Conservation (phyloP, 2,797 vertebrate species). For the Liparis tanakae region DNA sequence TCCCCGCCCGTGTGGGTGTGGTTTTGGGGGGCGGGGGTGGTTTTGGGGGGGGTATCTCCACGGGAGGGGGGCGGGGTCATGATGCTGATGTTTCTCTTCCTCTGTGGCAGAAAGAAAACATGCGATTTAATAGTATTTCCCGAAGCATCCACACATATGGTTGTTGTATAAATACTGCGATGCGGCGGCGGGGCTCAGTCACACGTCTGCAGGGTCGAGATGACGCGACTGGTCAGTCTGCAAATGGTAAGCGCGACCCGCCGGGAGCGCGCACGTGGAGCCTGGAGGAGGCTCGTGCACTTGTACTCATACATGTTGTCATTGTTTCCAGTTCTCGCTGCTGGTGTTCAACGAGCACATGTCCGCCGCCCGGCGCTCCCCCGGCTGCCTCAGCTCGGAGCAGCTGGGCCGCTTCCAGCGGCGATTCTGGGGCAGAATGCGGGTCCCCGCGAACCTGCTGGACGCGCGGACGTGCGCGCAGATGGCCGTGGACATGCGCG, state of each 20-base stretch:
- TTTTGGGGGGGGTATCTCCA: too few relatives aligned
- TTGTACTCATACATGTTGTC: too few relatives aligned
- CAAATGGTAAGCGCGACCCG: conserved; percentile 7
- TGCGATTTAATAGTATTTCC: accelerated
- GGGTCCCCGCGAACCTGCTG: not conserved
- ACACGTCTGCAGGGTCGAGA: not conserved
- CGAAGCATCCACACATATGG: not conserved
- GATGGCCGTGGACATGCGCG: not conserved
- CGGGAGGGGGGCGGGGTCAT: not conserved
- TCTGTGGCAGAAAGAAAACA: not conserved
- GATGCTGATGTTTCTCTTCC: not conserved
- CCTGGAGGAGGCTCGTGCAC: too few relatives aligned
- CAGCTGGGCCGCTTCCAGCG: accelerated
- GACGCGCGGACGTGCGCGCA: not conserved
- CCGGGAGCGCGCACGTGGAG: not conserved
- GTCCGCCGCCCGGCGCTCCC: accelerated
- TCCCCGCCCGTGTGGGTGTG: too few relatives aligned
- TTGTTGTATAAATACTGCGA: conserved; percentile 2
- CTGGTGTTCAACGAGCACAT: not conserved
- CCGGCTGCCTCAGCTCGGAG: not conserved
- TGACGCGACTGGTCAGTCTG: not conserved
- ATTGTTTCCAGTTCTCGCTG: conserved; percentile 29
- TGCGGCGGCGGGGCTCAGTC: not conserved
- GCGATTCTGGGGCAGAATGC: accelerated
- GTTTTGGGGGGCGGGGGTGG: too few relatives aligned